Base-by-base conservation (phyloP, 2,113 vertebrate species). In the Mandrillus leucophaeus region DNA sequence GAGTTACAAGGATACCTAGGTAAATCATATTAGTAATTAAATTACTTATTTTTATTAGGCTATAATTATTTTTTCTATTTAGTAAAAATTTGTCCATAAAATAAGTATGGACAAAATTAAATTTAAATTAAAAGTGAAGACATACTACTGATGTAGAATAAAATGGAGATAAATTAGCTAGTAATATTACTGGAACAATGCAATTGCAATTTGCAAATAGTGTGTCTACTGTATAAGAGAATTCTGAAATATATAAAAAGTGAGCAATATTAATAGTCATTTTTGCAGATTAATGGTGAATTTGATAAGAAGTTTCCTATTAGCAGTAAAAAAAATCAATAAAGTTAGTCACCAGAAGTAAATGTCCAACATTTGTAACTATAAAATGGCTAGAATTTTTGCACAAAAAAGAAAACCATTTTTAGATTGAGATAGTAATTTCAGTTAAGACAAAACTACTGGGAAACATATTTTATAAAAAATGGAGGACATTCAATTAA, bases 401-500 rank as follows among this genome's bases (percentile, higher is more conserved):
- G 5, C 20, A 88, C 18, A 61, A 61, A 85, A 81, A n/a, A 78
- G 2, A 45, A 87, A 93, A n/a, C 1, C 38, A 68, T 32, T 89
- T 95, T 75, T 83, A 61, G 16, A 90, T 35, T 43, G 32, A 91
- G 32, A 73, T 38, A 6, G 64, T 87, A 92, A 90, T 73, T 92
- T 88, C 45, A 40, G 4, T 38, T 64, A 82, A 79, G 38, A 89
- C 59, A 96, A 86, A 52, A 85, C 59, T 25, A 82, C 0, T n/a
- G 92, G 64, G 73, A 73, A 55, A 86, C 6, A 18, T 45, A 68
- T 35, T 85, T 94, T 43, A 48, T 9, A 45, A 84, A 95, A 95
- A 84, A 61, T 13, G 14, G 52, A 96, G 92, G 79, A 40, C 57
- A 66, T 75, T 95, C 70, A 95, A 76, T 38, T 91, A 96, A 48